phyloP scores from a whole-genome alignment of 2,797 vertebrate genomes.

The Acanthopagrus latus region DNA sequence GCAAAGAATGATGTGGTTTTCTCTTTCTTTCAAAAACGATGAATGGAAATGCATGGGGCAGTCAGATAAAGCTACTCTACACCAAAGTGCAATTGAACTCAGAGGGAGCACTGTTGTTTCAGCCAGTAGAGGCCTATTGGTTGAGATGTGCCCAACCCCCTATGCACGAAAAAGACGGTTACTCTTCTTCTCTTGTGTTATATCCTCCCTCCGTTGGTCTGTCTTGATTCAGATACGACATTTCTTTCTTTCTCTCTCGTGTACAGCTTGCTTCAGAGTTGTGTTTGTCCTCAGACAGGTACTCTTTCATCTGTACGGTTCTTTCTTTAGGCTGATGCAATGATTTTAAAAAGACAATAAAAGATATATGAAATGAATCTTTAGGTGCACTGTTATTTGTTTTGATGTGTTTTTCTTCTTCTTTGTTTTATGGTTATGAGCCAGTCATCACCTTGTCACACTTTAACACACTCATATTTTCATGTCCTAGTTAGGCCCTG shows the following conservation, averaged over 20 bases:
- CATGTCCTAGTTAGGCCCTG: not conserved
- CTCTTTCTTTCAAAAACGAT: slow-evolving; percentile 31
- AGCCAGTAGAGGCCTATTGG: slow-evolving; percentile 68
- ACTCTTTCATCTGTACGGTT: slow-evolving; percentile 83
- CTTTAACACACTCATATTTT: not conserved
- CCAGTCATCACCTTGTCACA: not conserved
- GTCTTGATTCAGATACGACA: slow-evolving; percentile 71
- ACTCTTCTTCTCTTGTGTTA: slow-evolving; percentile 60
- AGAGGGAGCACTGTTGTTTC: slow-evolving; percentile 82
- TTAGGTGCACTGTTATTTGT: slow-evolving; percentile 1
- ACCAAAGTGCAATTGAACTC: slow-evolving; percentile 83
- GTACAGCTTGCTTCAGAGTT: slow-evolving; percentile 82
- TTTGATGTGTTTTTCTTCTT: not conserved
- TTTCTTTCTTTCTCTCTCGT: slow-evolving; percentile 75
- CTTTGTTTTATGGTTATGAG: not conserved
- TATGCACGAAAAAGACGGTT: slow-evolving; percentile 73
- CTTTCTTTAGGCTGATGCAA: slow-evolving; percentile 85
- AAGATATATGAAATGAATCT: slow-evolving; percentile 71
- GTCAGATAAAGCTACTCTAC: slow-evolving; percentile 76
- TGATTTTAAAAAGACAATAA: slow-evolving; percentile 85
- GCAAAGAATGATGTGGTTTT: slow-evolving; percentile 30
- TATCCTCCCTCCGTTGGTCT: slow-evolving; percentile 66
- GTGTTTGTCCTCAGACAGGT: slow-evolving; percentile 83
- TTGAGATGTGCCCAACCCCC: slow-evolving; percentile 67
- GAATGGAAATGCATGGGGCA: slow-evolving; percentile 50